Conservation (phyloP, 1,140 invertebrate species). For the Pteromalus puparum region DNA sequence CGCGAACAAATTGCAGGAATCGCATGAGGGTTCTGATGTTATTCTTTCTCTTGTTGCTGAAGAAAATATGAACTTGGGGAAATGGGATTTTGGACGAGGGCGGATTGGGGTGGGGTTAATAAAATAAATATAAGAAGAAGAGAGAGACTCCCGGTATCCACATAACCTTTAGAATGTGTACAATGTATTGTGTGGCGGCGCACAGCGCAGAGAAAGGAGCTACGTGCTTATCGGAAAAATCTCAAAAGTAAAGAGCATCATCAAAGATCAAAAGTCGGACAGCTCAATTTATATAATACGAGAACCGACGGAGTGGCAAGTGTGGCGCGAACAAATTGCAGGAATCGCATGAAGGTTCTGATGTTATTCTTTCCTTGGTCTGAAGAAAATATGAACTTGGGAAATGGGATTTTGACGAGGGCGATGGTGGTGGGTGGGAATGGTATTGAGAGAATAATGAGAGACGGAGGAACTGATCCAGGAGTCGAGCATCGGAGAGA, state of each 20-base stretch:
- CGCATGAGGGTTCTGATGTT: slow-evolving; percentile 35
- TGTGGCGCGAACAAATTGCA: slow-evolving; percentile 39
- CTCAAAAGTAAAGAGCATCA: too few relatives aligned
- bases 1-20: slow-evolving; percentile 41
- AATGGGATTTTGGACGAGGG: not conserved
- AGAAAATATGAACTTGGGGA: slow-evolving; percentile 3
- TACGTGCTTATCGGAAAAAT: too few relatives aligned
- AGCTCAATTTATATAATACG: too few relatives aligned
- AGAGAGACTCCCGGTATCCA: too few relatives aligned
- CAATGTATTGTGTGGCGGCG: too few relatives aligned
- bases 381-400: slow-evolving; percentile 3
- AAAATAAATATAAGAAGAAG: too few relatives aligned
- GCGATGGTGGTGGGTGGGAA: slow-evolving; percentile 57
- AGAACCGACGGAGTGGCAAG: too few relatives aligned
- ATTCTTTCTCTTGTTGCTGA: slow-evolving; percentile 12
- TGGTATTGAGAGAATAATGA: slow-evolving; percentile 58
- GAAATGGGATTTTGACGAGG: not conserved
- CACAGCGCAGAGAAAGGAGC: too few relatives aligned
- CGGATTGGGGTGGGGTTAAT: slow-evolving; percentile 57
- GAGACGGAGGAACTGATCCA: slow-evolving; percentile 59
- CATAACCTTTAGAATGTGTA: too few relatives aligned
- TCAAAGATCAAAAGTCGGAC: too few relatives aligned
- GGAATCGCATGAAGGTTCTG: slow-evolving; percentile 35
- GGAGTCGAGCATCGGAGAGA: slow-evolving; percentile 64
- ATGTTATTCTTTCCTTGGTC: slow-evolving; percentile 28